phyloP scores from a whole-genome alignment of 2,113 vertebrate genomes.

The Hucho hucho region DNA sequence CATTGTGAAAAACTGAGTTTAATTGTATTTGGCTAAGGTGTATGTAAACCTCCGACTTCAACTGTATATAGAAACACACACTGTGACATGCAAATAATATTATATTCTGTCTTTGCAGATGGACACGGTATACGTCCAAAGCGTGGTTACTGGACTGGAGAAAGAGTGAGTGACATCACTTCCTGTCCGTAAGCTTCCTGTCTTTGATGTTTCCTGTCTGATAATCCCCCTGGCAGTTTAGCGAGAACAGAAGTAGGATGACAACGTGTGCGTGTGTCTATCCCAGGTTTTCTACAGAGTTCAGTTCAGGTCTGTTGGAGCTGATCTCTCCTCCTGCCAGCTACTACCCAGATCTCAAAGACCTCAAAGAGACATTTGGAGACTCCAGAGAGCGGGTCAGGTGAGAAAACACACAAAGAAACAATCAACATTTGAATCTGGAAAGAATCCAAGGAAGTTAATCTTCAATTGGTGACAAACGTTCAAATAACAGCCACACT shows the following conservation, averaged over 20 bases:
- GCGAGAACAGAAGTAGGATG: no score
- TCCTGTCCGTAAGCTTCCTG: background rate
- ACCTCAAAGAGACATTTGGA: conserved; percentile 96
- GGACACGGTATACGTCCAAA: conserved; percentile 88
- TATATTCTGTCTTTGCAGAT: conserved; percentile 73
- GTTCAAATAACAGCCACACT: no score
- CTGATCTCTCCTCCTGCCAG: conserved; percentile 90
- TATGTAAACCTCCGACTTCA: no score
- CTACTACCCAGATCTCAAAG: conserved; percentile 92
- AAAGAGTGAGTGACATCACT: conserved; percentile 86
- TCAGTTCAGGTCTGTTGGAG: conserved; percentile 92
- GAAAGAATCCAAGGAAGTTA: no score
- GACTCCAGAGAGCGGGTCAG: conserved; percentile 94
- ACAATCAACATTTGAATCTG: no score
- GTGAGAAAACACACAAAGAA: conserved; percentile 64
- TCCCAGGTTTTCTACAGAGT: conserved; percentile 89
- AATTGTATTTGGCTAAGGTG: no score
- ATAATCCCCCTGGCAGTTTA: background rate
- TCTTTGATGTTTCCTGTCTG: background rate
- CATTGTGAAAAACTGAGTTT: no score
- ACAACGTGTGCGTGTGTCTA: background rate
- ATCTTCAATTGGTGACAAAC: no score
- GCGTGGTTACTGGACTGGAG: conserved; percentile 86
- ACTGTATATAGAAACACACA: no score
- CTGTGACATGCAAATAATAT: no score